Evolutionary conservation across 2,888 invertebrate genomes (phyloP), one percentile per base, ranked within the genome.

Genomic region (Mythimna impura): DNA sequence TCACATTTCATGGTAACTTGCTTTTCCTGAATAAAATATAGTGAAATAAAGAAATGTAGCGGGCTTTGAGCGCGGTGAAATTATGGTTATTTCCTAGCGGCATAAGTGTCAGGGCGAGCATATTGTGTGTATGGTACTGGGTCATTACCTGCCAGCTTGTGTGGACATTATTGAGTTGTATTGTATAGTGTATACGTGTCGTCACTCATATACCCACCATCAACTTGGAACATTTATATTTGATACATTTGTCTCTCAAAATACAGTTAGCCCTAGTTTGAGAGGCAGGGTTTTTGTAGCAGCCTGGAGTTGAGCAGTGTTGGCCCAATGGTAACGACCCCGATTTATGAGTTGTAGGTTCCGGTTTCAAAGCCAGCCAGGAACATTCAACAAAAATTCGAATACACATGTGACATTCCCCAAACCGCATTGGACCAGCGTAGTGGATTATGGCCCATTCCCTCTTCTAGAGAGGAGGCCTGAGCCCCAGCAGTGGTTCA

Each of bases 21-120:
- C 76, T 82, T 73, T 71, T 63, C 43, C 70, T 60, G 74, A 78
- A 82, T 74, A 78, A 81, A 78, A 78, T 79, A 68, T 81, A 57
- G 78, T 68, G 62, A 63, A 70, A 82, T 71, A 77, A 80, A 80
- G 66, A 76, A 82, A 80, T 71, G 71, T 73, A 22, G 65, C 47
- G 43, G 61, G 47, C 50, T 57, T 47, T 70, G 66, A 71, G 67
- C 55, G 58, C 43, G 57, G 66, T 50, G 43, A 69, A 81, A 72
- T 84, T 76, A 82, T 73, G 66, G 77, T 75, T 84, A 79, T 84
- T 71, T 83, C 68, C 68, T 65, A 40, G 70, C 74, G n/a, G 63
- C 67, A 55, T 79, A 72, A 66, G 76, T 73, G 81, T 75, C 73
- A 71, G 66, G 9, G 34, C 25, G 61, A 55, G 43, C 72, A 54